Percentiles rank a stretch among this genome's conserved stretches.
Evolutionary conservation across 2,888 invertebrate species (phyloP).

Genomic region (Cheilosia scutellata): DNA sequence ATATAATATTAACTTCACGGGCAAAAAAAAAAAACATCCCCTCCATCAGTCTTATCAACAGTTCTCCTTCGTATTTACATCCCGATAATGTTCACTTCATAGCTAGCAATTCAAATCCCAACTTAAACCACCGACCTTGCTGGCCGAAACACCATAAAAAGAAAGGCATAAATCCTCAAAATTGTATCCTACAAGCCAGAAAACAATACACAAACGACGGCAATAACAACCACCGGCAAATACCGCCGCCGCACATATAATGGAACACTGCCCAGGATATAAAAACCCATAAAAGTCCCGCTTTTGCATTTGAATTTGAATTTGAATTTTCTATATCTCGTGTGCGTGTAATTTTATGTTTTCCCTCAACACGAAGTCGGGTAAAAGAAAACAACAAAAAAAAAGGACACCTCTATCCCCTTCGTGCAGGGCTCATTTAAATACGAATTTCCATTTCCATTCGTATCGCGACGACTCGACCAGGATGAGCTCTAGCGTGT

Average conservation of each 20-base stretch:
- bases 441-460: slow-evolving; percentile 64
- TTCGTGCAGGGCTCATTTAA: slow-evolving; percentile 50
- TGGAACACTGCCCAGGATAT: slow-evolving; percentile 54
- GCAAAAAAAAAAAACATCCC: slow-evolving; percentile 12
- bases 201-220: slow-evolving; percentile 51
- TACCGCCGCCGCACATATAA: neutral
- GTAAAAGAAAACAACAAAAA: slow-evolving; percentile 1
- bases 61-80: slow-evolving; percentile 46
- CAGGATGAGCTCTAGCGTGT: slow-evolving; percentile 16
- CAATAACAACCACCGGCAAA: slow-evolving; percentile 5
- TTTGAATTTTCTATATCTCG: slow-evolving; percentile 29
- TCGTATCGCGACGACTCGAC: slow-evolving; percentile 27
- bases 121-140: slow-evolving; percentile 57
- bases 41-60: slow-evolving; percentile 53
- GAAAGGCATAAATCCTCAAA: slow-evolving; percentile 62
- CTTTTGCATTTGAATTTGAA: slow-evolving; percentile 56
- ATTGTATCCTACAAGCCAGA: slow-evolving; percentile 52
- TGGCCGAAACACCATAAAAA: slow-evolving; percentile 59
- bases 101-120: slow-evolving; percentile 53
- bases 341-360: slow-evolving; percentile 69
- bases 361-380: slow-evolving; percentile 33
- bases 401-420: slow-evolving; percentile 1
- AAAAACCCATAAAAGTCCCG: slow-evolving; percentile 55
- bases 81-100: slow-evolving; percentile 45
- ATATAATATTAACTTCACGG: slow-evolving; percentile 37